Percentiles rank a stretch among this genome's conserved stretches.
These are phyloP conservation scores for Craseonycteris thonglongyai DNA, from an alignment of 2,113 vertebrate species.

Conservation along the genomic window DNA sequence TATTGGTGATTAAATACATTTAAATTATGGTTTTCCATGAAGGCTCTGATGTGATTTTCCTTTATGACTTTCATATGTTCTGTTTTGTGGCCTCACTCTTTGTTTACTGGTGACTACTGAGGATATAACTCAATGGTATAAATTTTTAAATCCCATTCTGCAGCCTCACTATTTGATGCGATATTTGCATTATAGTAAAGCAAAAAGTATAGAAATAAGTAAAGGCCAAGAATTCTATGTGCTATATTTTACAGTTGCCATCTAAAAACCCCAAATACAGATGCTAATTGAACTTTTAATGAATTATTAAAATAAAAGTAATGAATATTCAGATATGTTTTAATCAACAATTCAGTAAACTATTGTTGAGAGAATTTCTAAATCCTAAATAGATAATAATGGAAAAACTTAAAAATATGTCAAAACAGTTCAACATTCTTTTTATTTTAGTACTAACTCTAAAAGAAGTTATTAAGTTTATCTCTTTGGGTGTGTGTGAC, in stretches of 20 bases:
- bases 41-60: neutral
- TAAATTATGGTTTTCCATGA: neutral
- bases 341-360: slow-evolving; percentile 46
- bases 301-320: slow-evolving; percentile 67
- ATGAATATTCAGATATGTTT: slow-evolving; percentile 67
- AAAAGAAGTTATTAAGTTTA: slow-evolving; percentile 7
- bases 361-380: slow-evolving; percentile 53
- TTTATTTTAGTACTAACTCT: neutral
- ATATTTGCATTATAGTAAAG: slow-evolving; percentile 34
- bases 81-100: neutral
- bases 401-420: slow-evolving; percentile 31
- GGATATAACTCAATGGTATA: neutral
- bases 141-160: slow-evolving; percentile 2
- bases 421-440: slow-evolving; percentile 30
- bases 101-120: neutral
- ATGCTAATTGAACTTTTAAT: slow-evolving; percentile 63
- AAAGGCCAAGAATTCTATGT: slow-evolving; percentile 50
- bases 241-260: slow-evolving; percentile 47
- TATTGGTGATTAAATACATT: neutral
- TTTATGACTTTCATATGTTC: neutral
- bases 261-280: slow-evolving; percentile 55
- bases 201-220: slow-evolving; percentile 38
- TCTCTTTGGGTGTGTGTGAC: neutral
- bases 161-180: neutral
- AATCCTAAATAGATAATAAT: slow-evolving; percentile 30